Evolutionary conservation across 2,113 vertebrate species (phyloP).

Genomic region (Syrrhaptes paradoxus): DNA sequence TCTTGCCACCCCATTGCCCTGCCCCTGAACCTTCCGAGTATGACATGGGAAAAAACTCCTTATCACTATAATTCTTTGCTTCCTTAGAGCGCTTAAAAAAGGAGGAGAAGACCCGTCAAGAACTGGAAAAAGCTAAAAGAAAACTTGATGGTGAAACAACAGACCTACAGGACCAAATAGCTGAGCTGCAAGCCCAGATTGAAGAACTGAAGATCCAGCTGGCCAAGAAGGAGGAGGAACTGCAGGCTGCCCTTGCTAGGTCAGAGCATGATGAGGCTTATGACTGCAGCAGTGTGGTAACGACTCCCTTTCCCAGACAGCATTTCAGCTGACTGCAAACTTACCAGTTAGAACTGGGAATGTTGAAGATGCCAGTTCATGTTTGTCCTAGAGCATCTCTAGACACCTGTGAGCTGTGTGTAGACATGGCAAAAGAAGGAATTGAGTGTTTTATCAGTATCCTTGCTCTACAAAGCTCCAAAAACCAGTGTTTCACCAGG

Average conservation of each 20-base stretch:
- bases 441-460: background rate
- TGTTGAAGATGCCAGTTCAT: fast-evolving
- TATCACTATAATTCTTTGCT: background rate
- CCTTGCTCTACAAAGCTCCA: background rate
- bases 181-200: conserved; percentile 93
- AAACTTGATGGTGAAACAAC: conserved; percentile 95
- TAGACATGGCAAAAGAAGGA: background rate
- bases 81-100: conserved; percentile 93
- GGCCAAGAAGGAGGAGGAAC: conserved; percentile 95
- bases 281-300: background rate
- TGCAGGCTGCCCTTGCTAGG: conserved; percentile 90
- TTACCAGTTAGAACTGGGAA: background rate
- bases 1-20: background rate
- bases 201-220: conserved; percentile 94
- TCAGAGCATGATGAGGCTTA: conserved; percentile 15
- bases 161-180: conserved; percentile 97
- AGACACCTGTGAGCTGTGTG: background rate
- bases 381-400: background rate
- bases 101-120: conserved; percentile 96
- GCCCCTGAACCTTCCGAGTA: background rate
- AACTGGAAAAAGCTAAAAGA: conserved; percentile 95
- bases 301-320: background rate
- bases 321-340: background rate
- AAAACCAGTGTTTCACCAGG: background rate
- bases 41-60: background rate